These are phyloP conservation scores for Hemiscyllium ocellatum DNA, from an alignment of 2,113 vertebrate species.

Conservation along the genomic window DNA sequence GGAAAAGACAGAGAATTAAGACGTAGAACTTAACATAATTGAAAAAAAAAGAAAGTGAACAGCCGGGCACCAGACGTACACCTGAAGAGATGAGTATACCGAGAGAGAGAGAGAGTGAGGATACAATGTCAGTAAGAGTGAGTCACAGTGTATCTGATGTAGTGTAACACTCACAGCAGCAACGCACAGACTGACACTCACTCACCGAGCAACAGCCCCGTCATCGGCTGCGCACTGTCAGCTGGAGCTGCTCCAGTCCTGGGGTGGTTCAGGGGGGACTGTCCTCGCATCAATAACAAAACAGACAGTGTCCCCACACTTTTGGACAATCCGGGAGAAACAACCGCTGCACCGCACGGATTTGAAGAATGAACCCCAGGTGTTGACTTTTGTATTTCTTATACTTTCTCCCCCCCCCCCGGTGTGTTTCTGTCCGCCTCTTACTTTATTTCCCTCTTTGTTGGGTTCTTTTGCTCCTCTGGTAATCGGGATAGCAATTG, in stretches of 20 bases:
- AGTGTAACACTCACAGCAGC: constrained; percentile 29
- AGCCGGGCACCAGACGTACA: background rate
- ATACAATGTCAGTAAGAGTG: constrained; percentile 35
- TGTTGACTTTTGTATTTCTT: background rate
- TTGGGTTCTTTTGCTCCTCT: background rate
- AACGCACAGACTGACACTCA: constrained; percentile 28
- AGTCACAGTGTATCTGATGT: constrained; percentile 36
- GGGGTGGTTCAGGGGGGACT: background rate
- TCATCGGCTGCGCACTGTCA: background rate
- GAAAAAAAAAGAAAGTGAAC: background rate
- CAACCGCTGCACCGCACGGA: background rate
- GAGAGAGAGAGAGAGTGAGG: constrained; percentile 30
- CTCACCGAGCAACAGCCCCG: background rate
- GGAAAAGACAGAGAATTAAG: background rate
- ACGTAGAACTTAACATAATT: background rate
- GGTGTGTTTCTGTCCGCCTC: background rate
- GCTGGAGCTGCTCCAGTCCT: background rate
- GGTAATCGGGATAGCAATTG: background rate
- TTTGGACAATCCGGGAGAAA: background rate
- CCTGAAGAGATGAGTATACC: background rate
- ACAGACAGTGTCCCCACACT: background rate
- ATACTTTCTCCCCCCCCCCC: too few relatives aligned
- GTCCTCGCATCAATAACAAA: background rate
- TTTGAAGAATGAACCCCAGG: background rate
- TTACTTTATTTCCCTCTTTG: background rate